Evolutionary conservation across 1,140 invertebrate genomes (phyloP).

Genomic region (Diachasma alloeum): DNA sequence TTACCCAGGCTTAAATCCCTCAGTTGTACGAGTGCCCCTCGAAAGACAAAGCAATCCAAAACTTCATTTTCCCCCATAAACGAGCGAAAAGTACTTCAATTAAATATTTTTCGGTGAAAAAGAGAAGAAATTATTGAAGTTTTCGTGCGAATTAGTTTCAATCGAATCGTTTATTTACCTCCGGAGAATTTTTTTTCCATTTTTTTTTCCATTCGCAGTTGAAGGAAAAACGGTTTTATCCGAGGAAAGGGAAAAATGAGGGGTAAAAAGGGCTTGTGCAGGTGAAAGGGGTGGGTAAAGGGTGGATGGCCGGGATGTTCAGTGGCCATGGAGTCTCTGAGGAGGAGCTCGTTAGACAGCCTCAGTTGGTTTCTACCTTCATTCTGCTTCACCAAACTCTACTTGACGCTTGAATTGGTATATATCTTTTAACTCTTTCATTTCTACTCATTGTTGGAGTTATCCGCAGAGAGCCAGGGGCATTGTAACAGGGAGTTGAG

Average conservation of each 20-base stretch:
- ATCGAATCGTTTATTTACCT: too few species aligned
- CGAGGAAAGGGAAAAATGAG: not conserved
- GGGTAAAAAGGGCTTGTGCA: not conserved
- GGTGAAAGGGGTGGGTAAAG: not conserved
- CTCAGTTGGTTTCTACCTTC: not conserved
- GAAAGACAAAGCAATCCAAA: too few species aligned
- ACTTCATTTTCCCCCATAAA: too few species aligned
- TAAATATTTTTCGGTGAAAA: too few species aligned
- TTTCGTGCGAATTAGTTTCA: too few species aligned
- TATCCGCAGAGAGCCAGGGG: not conserved
- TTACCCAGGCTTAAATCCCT: too few species aligned
- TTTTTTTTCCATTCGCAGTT: not conserved
- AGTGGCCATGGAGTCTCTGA: not conserved
- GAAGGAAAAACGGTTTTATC: not conserved
- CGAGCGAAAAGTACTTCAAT: too few species aligned
- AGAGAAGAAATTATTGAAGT: too few species aligned
- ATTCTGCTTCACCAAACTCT: slow-evolving; percentile 7
- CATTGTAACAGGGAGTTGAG: not conserved
- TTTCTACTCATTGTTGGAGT: slow-evolving; percentile 5
- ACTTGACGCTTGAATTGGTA: not conserved
- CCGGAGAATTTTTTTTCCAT: not conserved
- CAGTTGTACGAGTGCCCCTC: too few species aligned
- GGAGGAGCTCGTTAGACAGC: slow-evolving; percentile 7
- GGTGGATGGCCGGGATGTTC: not conserved
- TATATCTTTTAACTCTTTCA: slow-evolving; percentile 8